phyloP scores from a whole-genome alignment of 2,797 vertebrate species.

The Sciurus vulgaris region DNA sequence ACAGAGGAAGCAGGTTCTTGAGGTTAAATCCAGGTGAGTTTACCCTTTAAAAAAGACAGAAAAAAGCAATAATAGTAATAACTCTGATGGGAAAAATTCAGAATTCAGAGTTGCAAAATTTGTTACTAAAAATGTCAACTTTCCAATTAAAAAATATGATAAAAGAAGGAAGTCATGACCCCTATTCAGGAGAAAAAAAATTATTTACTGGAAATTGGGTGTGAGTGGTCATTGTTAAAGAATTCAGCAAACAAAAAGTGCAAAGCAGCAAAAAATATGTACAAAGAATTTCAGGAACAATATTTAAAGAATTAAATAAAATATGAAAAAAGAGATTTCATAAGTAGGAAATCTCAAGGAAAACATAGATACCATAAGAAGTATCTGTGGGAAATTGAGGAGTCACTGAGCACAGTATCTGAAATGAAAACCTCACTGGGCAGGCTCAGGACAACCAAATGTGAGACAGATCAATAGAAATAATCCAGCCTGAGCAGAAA shows the following conservation, averaged over 20 bases:
- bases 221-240: background rate
- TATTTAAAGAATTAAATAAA: constrained; percentile 1
- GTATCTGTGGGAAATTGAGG: background rate
- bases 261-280: background rate
- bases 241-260: background rate
- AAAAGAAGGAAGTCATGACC: background rate
- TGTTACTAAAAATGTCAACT: background rate
- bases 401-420: background rate
- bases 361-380: background rate
- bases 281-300: background rate
- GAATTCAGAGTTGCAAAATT: background rate
- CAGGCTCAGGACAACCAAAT: background rate
- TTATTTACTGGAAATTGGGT: background rate
- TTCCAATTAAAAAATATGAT: background rate
- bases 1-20: background rate
- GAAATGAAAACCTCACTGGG: background rate
- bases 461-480: background rate
- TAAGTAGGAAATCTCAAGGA: background rate
- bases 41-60: background rate
- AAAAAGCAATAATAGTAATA: background rate
- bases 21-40: background rate
- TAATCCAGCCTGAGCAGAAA: background rate
- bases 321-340: background rate
- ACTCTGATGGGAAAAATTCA: background rate
- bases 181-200: background rate